Percentiles rank a stretch among this genome's conserved stretches.
These are phyloP conservation scores for Azemiops feae DNA, from an alignment of 2,113 vertebrate species.

Conservation along the genomic window DNA sequence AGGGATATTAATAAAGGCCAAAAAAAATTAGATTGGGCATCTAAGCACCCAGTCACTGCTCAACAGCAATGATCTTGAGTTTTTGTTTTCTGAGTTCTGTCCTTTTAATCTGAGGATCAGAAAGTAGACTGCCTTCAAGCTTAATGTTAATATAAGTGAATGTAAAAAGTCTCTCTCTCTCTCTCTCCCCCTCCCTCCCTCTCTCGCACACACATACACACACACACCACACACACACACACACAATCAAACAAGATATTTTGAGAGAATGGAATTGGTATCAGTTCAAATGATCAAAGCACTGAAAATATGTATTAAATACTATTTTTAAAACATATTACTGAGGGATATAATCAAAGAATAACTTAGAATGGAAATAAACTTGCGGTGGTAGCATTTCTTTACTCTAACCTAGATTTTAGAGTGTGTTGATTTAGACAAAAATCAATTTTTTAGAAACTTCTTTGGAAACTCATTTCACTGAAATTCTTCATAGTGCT, in stretches of 20 bases:
- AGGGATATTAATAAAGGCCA: background rate
- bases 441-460: background rate
- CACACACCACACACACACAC: too few relatives aligned
- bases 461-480: background rate
- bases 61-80: background rate
- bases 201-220: background rate
- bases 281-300: background rate
- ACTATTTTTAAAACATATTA: background rate
- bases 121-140: background rate
- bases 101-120: background rate
- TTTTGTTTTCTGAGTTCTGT: background rate
- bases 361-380: background rate
- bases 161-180: too few relatives aligned
- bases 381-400: background rate
- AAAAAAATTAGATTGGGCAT: background rate
- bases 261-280: background rate
- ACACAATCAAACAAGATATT: background rate
- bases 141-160: background rate
- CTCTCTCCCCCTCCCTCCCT: background rate
- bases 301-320: background rate
- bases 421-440: background rate
- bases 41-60: too few relatives aligned
- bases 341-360: background rate
- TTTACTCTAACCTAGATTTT: background rate
- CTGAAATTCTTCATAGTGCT: background rate